Base-by-base conservation (phyloP, 1,140 invertebrate species). In the Drosophila repletoides region DNA sequence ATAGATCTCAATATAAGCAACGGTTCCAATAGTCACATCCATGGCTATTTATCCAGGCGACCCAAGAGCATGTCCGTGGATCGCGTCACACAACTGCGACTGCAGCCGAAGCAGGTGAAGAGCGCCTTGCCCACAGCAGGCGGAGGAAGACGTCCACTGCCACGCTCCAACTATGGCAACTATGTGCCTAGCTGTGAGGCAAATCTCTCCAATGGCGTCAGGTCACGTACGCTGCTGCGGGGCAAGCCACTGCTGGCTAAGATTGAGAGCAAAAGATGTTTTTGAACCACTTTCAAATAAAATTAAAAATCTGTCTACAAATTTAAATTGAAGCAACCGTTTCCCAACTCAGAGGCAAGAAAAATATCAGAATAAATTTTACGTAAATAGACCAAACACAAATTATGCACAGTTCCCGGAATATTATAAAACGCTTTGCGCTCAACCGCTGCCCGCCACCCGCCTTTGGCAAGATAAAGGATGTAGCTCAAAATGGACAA, bases 41-140 rank as follows among this genome's bases (percentile, higher is more conserved):
- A 89, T 26, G 76, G 77, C 2, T 86, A 89, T 58, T 41, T 90
- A 1, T 64, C 72, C n/a, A 60, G 76, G 0, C 69, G 89, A 3
- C 89, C 89, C 21, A 80, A 70, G 19, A 90, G 89, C 40, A 90
- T 90, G 88, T 76, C 86, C n/a, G 84, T 90, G 14, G 88, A 90
- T 34, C 73, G 81, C 3, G 83, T 89, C 2, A 59, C 48, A 0
- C 87, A 70, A 3, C 29, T 88, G 6, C 65, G 73, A 0, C 31
- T 87, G 10, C 81, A 76, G 46, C 81, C 71, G n/a, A 89, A 72
- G 49, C 72, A 43, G 46, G 66, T 76, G 14, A 75, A 53, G 28
- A 88, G 67, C 41, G 87, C 77, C 3, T 26, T 52, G 63, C 63
- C 77, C 14, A 34, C 64, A 6, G 72, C 49, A 7, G 38, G 49